Conservation (phyloP, 2,113 vertebrate genomes). For the Cyphomyrus plagiostoma region DNA sequence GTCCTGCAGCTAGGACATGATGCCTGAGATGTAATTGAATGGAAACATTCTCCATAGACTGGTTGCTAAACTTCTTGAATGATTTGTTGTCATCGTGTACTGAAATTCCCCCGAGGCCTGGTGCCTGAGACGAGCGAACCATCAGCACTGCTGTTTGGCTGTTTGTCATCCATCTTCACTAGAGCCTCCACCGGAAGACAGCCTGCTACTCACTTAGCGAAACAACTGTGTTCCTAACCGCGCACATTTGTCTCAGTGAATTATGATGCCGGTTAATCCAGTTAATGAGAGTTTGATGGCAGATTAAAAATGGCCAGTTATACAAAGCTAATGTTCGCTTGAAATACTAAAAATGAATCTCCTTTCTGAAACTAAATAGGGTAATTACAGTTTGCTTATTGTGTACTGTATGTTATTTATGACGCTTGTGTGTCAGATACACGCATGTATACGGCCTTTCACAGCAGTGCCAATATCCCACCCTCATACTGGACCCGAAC, state of each 20-base stretch:
- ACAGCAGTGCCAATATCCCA: background rate
- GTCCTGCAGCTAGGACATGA: background rate
- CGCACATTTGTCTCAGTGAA: background rate
- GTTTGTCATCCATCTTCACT: constrained; percentile 3
- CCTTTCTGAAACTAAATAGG: background rate
- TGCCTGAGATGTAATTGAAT: background rate
- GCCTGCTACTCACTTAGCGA: background rate
- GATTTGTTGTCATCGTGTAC: background rate
- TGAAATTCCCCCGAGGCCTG: background rate
- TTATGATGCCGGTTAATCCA: background rate
- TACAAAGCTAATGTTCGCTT: background rate
- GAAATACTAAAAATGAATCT: background rate
- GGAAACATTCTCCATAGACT: background rate
- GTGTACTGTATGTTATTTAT: background rate
- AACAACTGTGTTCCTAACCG: background rate
- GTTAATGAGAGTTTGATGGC: background rate
- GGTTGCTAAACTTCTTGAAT: background rate
- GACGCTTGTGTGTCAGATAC: background rate
- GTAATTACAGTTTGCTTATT: background rate
- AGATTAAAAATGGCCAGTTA: background rate
- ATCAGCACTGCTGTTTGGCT: background rate
- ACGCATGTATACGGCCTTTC: background rate
- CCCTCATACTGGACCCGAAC: background rate
- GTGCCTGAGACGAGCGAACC: background rate
- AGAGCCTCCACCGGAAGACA: background rate